These are phyloP conservation scores for Telmatochromis brichardi DNA, from an alignment of 2,113 vertebrate species.

Conservation along the genomic window DNA sequence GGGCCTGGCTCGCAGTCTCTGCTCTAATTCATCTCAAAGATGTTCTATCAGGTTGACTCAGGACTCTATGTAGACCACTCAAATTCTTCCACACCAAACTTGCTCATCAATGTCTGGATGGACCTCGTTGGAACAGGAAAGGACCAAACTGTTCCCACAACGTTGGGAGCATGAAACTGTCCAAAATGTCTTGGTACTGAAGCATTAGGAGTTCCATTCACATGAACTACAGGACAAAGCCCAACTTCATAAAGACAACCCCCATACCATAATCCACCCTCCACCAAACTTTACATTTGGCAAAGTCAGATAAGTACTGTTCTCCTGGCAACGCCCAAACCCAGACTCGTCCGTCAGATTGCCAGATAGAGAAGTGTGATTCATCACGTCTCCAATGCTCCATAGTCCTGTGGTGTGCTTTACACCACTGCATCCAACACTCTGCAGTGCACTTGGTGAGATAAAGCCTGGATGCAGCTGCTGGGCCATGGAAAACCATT, in stretches of 20 bases:
- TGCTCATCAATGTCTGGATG: neutral
- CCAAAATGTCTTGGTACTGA: neutral
- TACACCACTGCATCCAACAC: neutral
- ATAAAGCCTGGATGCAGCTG: neutral
- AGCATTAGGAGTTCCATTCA: neutral
- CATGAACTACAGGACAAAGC: neutral
- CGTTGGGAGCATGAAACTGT: neutral
- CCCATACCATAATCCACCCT: neutral
- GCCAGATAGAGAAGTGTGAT: neutral
- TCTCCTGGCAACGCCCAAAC: neutral
- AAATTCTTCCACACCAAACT: neutral
- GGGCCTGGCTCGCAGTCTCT: neutral
- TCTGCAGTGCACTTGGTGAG: neutral
- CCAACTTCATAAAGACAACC: neutral
- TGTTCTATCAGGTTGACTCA: neutral
- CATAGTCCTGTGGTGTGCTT: neutral
- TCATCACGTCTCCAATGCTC: neutral
- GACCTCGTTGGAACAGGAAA: neutral
- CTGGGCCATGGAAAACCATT: fast-evolving
- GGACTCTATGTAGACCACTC: neutral
- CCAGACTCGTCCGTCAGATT: neutral
- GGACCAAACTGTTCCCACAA: neutral
- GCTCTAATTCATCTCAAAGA: neutral
- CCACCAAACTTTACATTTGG: neutral
- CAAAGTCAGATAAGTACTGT: neutral